phyloP scores from a whole-genome alignment of 2,888 invertebrate genomes.

The Agrochola circellaris region DNA sequence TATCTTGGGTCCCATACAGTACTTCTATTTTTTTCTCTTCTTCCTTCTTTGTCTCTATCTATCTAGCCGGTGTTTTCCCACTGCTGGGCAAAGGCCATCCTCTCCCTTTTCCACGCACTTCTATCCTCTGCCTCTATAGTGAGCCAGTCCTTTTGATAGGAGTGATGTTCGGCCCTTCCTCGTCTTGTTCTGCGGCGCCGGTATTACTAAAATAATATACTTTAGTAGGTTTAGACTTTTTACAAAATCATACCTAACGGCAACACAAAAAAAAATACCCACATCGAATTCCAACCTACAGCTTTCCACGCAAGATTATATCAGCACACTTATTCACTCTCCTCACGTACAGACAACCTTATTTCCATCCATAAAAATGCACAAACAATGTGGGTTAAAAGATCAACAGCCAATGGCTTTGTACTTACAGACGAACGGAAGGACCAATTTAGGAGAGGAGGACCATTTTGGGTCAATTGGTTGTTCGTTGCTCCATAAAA shows the following conservation, averaged over 20 bases:
- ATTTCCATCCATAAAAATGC: conserved; percentile 56
- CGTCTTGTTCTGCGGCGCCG: not conserved
- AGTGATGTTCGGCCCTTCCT: not conserved
- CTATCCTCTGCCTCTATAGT: not conserved
- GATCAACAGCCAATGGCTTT: conserved; percentile 80
- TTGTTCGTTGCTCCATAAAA: conserved; percentile 61
- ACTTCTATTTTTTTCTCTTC: not conserved
- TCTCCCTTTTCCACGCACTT: not conserved
- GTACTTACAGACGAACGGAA: conserved; percentile 75
- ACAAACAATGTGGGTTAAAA: conserved; percentile 78
- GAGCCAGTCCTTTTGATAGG: not conserved
- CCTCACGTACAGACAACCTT: conserved; percentile 47
- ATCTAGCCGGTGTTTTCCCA: not conserved
- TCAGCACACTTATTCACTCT: conserved; percentile 39
- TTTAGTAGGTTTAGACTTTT: not conserved
- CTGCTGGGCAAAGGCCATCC: not conserved
- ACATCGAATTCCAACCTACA: conserved; percentile 33
- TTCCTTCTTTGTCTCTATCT: not conserved
- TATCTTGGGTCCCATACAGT: not conserved
- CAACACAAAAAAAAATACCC: conserved; percentile 22
- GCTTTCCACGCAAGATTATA: conserved; percentile 50
- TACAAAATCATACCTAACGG: not conserved
- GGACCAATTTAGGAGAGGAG: conserved; percentile 77
- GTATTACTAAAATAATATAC: not conserved
- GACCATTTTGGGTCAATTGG: conserved; percentile 79